Conservation (phyloP, 1,140 invertebrate genomes). For the Bicyclus anynana region DNA sequence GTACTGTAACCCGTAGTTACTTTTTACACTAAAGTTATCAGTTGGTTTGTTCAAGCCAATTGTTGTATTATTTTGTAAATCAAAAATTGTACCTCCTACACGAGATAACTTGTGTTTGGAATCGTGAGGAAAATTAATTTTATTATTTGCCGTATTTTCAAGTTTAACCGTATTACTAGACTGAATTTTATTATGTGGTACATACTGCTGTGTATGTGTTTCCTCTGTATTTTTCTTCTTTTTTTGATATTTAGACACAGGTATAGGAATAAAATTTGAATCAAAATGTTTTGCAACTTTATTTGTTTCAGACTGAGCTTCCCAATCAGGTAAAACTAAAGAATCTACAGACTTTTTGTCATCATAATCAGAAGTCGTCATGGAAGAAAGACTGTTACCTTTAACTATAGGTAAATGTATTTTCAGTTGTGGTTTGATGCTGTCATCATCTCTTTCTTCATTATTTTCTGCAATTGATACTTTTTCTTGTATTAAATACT, state of each 20-base stretch:
- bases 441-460: conserved; percentile 30
- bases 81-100: conserved; percentile 29
- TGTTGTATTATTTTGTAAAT: conserved; percentile 11
- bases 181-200: not conserved
- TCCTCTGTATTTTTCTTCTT: not conserved
- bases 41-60: not conserved
- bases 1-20: conserved; percentile 43
- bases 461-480: conserved; percentile 6
- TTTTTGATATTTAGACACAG: not conserved
- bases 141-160: not conserved
- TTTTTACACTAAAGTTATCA: conserved; percentile 9
- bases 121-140: not conserved
- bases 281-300: conserved; percentile 15
- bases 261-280: not conserved
- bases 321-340: conserved; percentile 26
- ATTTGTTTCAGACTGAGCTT: conserved; percentile 27
- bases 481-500: conserved; percentile 5
- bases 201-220: not conserved
- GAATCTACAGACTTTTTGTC: conserved; percentile 45
- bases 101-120: conserved; percentile 35
- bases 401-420: conserved; percentile 42
- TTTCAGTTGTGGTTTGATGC: conserved; percentile 39
- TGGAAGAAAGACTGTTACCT: conserved; percentile 30
- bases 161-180: not conserved
- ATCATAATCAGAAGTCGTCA: conserved; percentile 32